Evolutionary conservation across 2,888 invertebrate species (phyloP).

Genomic region (Anoplius nigerrimus): DNA sequence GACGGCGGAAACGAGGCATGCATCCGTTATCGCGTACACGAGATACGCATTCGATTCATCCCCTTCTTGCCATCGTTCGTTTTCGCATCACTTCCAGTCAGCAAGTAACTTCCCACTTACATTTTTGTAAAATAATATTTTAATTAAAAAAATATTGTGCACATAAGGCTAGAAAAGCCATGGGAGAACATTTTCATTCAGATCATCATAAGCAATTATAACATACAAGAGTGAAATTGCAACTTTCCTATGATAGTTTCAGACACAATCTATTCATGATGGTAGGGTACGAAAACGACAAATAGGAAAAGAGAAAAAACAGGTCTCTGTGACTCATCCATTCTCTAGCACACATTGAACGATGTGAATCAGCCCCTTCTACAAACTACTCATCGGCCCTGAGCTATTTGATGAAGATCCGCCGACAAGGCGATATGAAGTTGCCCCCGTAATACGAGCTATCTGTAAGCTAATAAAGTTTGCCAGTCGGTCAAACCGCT

Average conservation of each 20-base stretch:
- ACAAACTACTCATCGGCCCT: constrained; percentile 29
- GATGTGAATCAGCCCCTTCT: constrained; percentile 21
- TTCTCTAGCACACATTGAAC: constrained; percentile 1
- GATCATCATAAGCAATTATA: no score
- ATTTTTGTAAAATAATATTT: no score
- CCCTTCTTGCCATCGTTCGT: constrained; percentile 16
- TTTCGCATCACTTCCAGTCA: constrained; percentile 22
- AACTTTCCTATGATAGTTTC: no score
- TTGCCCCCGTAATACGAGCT: constrained; percentile 53
- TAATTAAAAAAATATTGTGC: no score
- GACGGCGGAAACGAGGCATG: constrained; percentile 43
- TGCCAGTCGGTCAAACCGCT: constrained; percentile 56
- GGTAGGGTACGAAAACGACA: neutral
- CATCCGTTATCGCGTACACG: constrained; percentile 39
- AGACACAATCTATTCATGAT: no score
- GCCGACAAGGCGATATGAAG: constrained; percentile 22
- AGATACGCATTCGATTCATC: neutral
- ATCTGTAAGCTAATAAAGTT: constrained; percentile 57
- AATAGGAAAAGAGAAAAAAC: neutral
- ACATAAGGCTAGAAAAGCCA: no score
- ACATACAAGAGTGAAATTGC: no score
- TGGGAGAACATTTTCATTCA: no score
- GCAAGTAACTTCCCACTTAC: no score
- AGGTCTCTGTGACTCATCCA: constrained; percentile 30
- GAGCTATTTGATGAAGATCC: constrained; percentile 50